A percentile compares a stretch with the other conserved stretches of the same genome.
These are phyloP conservation scores for Melieria picta DNA, from an alignment of 2,888 invertebrate genomes.

Conservation along the genomic window DNA sequence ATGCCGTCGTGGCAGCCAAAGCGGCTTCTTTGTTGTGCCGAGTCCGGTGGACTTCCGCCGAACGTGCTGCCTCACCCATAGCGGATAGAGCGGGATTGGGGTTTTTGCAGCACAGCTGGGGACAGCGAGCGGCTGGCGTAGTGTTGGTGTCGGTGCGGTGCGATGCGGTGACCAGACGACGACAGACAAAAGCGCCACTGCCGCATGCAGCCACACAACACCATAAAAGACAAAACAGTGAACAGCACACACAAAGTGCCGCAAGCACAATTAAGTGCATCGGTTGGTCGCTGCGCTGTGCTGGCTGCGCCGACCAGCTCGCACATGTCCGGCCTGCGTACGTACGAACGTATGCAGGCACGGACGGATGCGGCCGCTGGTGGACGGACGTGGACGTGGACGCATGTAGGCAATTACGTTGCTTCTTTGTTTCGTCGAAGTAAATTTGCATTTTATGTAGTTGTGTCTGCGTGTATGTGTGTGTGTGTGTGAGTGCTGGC, in stretches of 20 bases:
- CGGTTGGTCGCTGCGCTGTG: neutral
- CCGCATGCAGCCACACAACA: too few relatives aligned
- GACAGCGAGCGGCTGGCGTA: neutral
- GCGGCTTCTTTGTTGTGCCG: neutral
- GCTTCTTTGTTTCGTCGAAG: conserved; percentile 32
- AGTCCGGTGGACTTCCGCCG: neutral
- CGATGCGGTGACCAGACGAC: too few relatives aligned
- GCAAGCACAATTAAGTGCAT: conserved; percentile 15
- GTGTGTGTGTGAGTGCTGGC: neutral
- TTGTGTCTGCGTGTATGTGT: conserved; percentile 8
- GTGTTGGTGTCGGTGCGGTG: too few relatives aligned
- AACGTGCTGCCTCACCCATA: neutral
- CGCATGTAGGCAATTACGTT: conserved; percentile 34
- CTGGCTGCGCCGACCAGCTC: neutral
- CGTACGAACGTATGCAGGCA: neutral
- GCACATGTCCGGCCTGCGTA: neutral
- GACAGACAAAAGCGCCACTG: neutral
- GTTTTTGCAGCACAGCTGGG: neutral
- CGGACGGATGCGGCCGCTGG: neutral
- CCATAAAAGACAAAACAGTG: neutral
- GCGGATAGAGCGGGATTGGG: neutral
- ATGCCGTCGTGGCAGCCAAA: neutral
- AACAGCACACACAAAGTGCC: neutral
- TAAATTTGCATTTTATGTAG: conserved; percentile 34
- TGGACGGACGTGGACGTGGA: too few relatives aligned